Base-by-base conservation (phyloP, 2,797 vertebrate genomes). In the Hyperoplus immaculatus region DNA sequence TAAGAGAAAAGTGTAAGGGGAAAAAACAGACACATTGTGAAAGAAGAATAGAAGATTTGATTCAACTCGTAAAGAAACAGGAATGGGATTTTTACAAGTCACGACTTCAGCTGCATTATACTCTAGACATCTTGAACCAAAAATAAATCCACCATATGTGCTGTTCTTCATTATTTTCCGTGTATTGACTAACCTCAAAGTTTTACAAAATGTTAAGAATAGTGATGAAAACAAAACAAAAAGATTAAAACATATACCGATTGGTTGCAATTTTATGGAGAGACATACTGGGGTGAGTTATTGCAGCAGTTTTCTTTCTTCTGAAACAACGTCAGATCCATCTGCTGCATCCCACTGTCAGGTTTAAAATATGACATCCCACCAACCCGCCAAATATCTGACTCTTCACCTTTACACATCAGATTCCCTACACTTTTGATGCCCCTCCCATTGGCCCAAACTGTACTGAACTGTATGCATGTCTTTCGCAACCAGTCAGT, bases 241-340 rank as follows among this genome's bases (percentile, higher is more conserved):
- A 53, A 5, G 18, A 16, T 61, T 14, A 7, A 46, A 73, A 42
- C 45, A 60, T 29, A 29, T 29, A 29, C 29, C 29, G 29, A 29
- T 29, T 29, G 29, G 29, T 29, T 29, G 29, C 3, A 29, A 29
- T 29, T 29, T 29, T 3, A 29, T 29, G 29, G 12, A 15, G 62
- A 72, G 47, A 72, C 18, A 29, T 42, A 67, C 42, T 56, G 63
- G 9, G 50, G 50, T 60, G 69, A 78, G 58, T 61, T 60, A 62
- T 55, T 83, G 66, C 53, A 79, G 49, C 66, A 74, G 43, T 75
- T 80, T 63, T 36, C 8, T 62, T 69, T 77, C 38, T 72, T 59
- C 47, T 18, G 54, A 74, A 62, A 82, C 18, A 50, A 16, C 16
- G 18, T 73, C 42, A n/a, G 18, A 57, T 77, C 38, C 61, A 58